Base-by-base conservation (phyloP, 2,113 vertebrate species). In the Recurvirostra avosetta region DNA sequence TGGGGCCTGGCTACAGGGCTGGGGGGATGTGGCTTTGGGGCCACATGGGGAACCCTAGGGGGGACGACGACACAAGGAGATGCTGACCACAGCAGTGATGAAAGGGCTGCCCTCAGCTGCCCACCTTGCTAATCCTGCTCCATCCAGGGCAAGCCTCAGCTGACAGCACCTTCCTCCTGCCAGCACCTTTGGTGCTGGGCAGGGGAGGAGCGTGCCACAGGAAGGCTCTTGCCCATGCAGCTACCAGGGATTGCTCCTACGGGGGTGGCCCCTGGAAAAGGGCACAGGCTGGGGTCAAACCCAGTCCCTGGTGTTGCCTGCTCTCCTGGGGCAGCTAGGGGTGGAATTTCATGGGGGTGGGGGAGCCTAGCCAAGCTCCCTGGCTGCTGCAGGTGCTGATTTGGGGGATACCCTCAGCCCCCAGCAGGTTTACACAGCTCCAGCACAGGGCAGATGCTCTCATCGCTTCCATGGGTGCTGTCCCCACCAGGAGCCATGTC, bases 191-290 rank as follows among this genome's bases (percentile, higher is more conserved):
- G 71, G 79, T 65, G 32, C 36, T 68, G 41, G 53, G 34, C 40
- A 70, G 45, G 63, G 49, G 27, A 49, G 8, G 30, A 73, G 43
- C 7, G 52, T 88, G 56, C 50, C 10, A 11, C 23, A 19, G 70
- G 56, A 91, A 80, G 34, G 30, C 41, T 59, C 55, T 59, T 36
- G 55, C 41, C 78, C 98, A 65, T 97, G 98, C 93, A 96, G 94
- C 59, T 98, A 98, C 89, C 98, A 98, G 88, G 45, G 55, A 23
- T 19, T 13, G 43, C 36, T 49, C n/a, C 61, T 67, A 58, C 4
- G 5, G 14, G 27, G 43, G 20, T 63, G 53, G 40, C 34, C 45
- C n/a, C 58, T 66, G 52, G 47, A 55, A 66, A 84, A 67, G 47
- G 76, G 47, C 30, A 59, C 1, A 1, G 59, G 50, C 12, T 73